Conservation (phyloP, 2,888 invertebrate species). For the Dryadula phaetusa region DNA sequence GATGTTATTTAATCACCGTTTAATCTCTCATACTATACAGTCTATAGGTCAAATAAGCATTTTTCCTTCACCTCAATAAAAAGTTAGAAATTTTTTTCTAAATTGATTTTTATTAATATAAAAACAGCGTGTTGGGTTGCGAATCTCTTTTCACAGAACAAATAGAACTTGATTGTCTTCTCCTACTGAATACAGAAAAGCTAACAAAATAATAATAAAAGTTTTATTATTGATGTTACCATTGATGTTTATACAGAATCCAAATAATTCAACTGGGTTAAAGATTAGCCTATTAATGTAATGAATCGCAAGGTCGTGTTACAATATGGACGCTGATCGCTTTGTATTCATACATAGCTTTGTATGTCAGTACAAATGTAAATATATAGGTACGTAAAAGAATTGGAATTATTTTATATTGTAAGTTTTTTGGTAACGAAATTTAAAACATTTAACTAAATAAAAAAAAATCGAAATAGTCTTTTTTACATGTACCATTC, state of each 20-base stretch:
- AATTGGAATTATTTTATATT: not conserved
- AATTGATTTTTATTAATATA: too few species aligned
- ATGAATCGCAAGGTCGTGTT: conserved; percentile 36
- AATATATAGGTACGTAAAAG: not conserved
- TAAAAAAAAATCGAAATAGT: too few species aligned
- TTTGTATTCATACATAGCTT: conserved; percentile 7
- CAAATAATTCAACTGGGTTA: conserved; percentile 23
- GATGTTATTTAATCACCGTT: too few species aligned
- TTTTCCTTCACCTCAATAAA: too few species aligned
- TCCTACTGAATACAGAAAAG: not conserved
- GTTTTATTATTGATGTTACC: too few species aligned
- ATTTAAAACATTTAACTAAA: not conserved
- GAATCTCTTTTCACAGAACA: not conserved
- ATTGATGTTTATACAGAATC: not conserved
- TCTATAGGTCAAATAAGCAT: too few species aligned
- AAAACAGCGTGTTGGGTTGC: not conserved
- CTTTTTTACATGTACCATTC: too few species aligned
- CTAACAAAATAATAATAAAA: not conserved
- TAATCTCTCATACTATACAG: too few species aligned
- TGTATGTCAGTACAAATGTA: conserved; percentile 4
- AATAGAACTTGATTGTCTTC: not conserved
- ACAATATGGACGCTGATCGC: conserved; percentile 27
- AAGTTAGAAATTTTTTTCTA: too few species aligned
- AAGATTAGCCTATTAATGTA: conserved; percentile 38
- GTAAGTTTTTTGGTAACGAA: not conserved